Conservation (phyloP, 1,140 invertebrate species). For the Atta cephalotes region DNA sequence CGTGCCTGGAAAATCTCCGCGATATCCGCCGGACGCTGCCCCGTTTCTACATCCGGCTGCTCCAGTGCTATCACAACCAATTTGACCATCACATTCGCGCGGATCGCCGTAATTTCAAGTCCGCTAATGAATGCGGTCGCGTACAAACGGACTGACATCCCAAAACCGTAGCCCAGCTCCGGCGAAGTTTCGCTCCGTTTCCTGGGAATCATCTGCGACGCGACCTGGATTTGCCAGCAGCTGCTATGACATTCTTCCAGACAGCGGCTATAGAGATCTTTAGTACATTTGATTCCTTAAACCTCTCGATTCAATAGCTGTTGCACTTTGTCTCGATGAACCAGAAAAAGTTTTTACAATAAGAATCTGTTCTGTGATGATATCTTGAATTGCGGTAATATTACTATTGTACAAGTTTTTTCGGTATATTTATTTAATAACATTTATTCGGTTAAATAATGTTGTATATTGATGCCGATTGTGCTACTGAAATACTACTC, state of each 20-base stretch:
- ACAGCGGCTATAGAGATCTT: slow-evolving; percentile 2
- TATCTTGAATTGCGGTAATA: not conserved
- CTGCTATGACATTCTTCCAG: slow-evolving; percentile 43
- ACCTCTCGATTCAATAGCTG: not conserved
- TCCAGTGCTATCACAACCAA: slow-evolving; percentile 4
- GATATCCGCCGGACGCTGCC: slow-evolving; percentile 45
- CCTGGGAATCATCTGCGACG: slow-evolving; percentile 42
- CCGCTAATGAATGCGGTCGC: slow-evolving; percentile 62
- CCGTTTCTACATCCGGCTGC: not conserved
- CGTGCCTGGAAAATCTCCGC: slow-evolving; percentile 59
- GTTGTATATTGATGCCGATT: not conserved
- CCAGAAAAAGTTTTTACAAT: not conserved
- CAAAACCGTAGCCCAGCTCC: not conserved
- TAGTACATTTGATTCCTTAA: slow-evolving; percentile 10
- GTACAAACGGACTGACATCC: slow-evolving; percentile 27
- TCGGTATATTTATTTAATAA: not conserved
- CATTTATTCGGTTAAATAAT: not conserved
- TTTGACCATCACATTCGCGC: slow-evolving; percentile 39
- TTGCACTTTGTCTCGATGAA: not conserved
- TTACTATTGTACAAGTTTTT: not conserved
- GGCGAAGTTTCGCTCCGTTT: slow-evolving; percentile 33
- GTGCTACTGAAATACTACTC: too few relatives aligned
- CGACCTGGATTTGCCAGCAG: slow-evolving; percentile 47
- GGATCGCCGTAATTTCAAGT: slow-evolving; percentile 67
- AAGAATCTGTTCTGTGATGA: not conserved